Conservation (phyloP, 2,888 invertebrate genomes). For the Eledone cirrhosa region DNA sequence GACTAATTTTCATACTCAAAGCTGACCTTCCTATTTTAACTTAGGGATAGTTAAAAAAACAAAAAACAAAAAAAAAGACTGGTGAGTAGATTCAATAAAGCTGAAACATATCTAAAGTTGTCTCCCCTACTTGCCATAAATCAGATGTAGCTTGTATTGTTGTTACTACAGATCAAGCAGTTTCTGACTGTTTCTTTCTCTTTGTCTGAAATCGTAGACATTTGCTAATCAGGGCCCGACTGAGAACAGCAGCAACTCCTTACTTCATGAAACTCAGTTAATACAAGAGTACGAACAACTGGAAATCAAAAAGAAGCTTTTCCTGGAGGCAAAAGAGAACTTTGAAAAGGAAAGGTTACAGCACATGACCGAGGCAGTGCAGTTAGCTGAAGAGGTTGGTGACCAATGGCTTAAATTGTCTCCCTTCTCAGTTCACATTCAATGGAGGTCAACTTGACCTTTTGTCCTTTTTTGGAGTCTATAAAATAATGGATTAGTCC, state of each 20-base stretch:
- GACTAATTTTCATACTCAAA: too few relatives aligned
- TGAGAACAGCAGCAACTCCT: slow-evolving; percentile 34
- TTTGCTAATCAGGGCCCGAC: slow-evolving; percentile 42
- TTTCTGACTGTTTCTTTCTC: too few relatives aligned
- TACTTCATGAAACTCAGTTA: slow-evolving; percentile 53
- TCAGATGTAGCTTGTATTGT: too few relatives aligned
- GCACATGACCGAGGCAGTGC: slow-evolving; percentile 56
- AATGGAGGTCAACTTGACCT: neutral
- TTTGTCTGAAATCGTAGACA: too few relatives aligned
- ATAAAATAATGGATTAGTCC: neutral
- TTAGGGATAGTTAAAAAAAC: too few relatives aligned
- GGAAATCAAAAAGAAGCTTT: slow-evolving; percentile 51
- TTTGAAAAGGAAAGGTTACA: slow-evolving; percentile 59
- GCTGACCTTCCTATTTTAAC: too few relatives aligned
- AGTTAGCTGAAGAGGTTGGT: slow-evolving; percentile 56
- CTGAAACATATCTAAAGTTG: too few relatives aligned
- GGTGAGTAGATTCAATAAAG: too few relatives aligned
- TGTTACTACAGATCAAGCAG: too few relatives aligned
- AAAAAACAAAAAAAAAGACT: too few relatives aligned
- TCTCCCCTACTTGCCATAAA: too few relatives aligned
- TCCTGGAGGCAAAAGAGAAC: slow-evolving; percentile 56
- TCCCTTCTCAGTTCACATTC: neutral
- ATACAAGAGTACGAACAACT: slow-evolving; percentile 56
- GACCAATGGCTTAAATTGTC: too few relatives aligned
- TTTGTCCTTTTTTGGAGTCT: neutral